These are phyloP conservation scores for Amyelois transitella DNA, from an alignment of 1,140 invertebrate species.

Conservation along the genomic window DNA sequence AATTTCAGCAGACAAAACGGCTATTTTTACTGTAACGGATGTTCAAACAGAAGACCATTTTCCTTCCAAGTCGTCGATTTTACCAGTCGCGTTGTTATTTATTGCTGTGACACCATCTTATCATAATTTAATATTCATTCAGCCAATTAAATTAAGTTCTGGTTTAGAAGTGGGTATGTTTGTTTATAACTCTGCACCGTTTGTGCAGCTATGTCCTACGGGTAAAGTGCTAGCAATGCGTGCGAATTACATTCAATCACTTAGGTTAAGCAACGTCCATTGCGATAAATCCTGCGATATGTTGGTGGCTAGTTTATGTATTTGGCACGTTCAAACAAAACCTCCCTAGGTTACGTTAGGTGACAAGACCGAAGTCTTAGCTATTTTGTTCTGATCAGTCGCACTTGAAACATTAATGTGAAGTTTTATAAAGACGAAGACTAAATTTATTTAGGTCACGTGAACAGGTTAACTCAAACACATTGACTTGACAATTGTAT, in stretches of 20 bases:
- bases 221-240: not conserved
- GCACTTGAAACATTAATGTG: no score
- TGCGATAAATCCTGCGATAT: not conserved
- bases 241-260: not conserved
- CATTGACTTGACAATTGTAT: no score
- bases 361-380: no score
- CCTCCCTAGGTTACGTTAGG: not conserved
- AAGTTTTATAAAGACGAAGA: no score
- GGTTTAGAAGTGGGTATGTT: not conserved
- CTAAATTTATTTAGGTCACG: no score
- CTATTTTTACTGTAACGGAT: no score
- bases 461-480: no score
- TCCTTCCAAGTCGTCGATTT: not conserved
- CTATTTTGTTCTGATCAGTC: no score
- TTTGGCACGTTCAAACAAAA: no score
- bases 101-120: not conserved
- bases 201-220: not conserved
- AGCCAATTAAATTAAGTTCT: not conserved
- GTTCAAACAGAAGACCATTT: no score
- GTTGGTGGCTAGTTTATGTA: not conserved
- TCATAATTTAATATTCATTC: not conserved
- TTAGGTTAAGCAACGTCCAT: not conserved
- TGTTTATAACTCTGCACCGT: not conserved
- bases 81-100: not conserved
- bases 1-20: no score